Conservation (phyloP, 2,797 vertebrate species). For the Loriculus beryllinus region DNA sequence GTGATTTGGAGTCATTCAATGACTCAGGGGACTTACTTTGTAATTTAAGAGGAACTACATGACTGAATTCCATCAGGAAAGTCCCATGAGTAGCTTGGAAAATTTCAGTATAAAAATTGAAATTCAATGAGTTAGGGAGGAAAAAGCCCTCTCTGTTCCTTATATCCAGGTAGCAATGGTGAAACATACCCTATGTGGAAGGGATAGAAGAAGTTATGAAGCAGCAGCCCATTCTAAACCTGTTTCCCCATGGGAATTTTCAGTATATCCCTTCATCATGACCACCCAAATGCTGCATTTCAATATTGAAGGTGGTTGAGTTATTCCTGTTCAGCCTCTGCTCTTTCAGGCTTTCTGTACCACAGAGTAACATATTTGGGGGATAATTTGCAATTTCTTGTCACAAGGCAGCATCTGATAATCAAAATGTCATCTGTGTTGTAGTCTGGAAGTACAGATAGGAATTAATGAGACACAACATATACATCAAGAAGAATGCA, state of each 20-base stretch:
- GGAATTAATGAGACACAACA: not conserved
- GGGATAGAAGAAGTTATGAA: not conserved
- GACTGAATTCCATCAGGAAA: not conserved
- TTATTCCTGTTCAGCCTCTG: not conserved
- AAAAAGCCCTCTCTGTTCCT: not conserved
- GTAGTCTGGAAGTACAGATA: not conserved
- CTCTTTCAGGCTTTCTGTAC: not conserved
- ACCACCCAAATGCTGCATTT: not conserved
- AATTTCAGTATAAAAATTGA: not conserved
- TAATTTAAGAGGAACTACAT: not conserved
- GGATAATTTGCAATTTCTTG: not conserved
- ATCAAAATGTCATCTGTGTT: not conserved
- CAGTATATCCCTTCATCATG: not conserved
- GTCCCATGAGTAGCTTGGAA: not conserved
- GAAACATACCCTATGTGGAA: not conserved
- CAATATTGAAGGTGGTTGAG: not conserved
- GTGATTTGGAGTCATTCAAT: not conserved
- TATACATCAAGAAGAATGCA: not conserved
- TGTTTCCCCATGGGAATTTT: not conserved
- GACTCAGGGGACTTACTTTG: not conserved
- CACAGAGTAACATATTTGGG: rapidly evolving
- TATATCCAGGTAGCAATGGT: not conserved
- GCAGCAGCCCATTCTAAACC: not conserved
- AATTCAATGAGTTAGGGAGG: not conserved
- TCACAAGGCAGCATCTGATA: not conserved